Conservation (phyloP, 2,113 vertebrate species). For the Ptilonorhynchus violaceus region DNA sequence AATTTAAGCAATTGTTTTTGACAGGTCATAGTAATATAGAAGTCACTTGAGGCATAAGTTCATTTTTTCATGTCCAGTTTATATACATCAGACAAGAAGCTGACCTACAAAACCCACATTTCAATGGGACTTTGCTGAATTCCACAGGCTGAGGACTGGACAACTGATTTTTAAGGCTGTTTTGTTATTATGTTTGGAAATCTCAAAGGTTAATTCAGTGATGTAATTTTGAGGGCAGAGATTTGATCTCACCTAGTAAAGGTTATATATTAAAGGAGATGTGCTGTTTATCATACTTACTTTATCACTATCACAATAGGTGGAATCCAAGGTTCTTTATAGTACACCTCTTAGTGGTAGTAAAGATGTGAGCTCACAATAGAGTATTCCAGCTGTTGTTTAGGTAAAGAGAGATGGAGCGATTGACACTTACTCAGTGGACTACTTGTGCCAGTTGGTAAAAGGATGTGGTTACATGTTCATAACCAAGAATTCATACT, state of each 20-base stretch:
- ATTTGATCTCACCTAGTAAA: not conserved
- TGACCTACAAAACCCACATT: not conserved
- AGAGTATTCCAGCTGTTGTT: not conserved
- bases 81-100: not conserved
- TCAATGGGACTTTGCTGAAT: not conserved
- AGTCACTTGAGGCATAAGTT: constrained; percentile 12
- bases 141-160: not conserved
- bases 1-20: constrained; percentile 19
- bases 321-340: not conserved
- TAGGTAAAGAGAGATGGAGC: not conserved
- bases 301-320: not conserved
- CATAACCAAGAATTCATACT: not conserved
- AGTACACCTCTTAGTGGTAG: not conserved
- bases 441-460: not conserved
- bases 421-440: not conserved
- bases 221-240: not conserved
- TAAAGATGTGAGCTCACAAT: not conserved
- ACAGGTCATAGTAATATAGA: not conserved
- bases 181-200: not conserved
- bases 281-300: not conserved
- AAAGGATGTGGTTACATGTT: not conserved
- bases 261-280: not conserved
- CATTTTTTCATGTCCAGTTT: constrained; percentile 30
- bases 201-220: not conserved
- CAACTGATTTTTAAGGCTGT: not conserved